Percentiles rank a stretch among this genome's conserved stretches.
Evolutionary conservation across 2,113 vertebrate genomes (phyloP).

Genomic region (Abramis brama): DNA sequence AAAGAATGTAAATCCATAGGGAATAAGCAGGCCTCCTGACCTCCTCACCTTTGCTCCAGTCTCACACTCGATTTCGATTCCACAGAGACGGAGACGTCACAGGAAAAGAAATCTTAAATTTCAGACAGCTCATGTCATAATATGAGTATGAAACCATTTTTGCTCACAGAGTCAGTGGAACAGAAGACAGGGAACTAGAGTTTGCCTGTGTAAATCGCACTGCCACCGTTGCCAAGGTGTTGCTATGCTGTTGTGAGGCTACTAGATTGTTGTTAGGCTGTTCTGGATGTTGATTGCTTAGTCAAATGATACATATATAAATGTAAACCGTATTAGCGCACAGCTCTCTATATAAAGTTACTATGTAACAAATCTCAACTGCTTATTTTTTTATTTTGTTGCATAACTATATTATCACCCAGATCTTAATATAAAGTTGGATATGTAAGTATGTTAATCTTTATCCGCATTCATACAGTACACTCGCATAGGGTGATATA

Average conservation of each 20-base stretch:
- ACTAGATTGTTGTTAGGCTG: neutral
- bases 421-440: too few relatives aligned
- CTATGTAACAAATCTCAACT: too few relatives aligned
- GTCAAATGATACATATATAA: too few relatives aligned
- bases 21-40: constrained; percentile 54
- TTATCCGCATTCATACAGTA: too few relatives aligned
- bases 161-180: neutral
- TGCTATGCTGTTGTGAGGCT: neutral
- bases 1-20: constrained; percentile 63
- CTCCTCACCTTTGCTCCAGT: constrained; percentile 56
- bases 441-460: too few relatives aligned
- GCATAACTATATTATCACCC: too few relatives aligned
- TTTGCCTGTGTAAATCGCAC: neutral
- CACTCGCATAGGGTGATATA: too few relatives aligned
- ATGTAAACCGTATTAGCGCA: too few relatives aligned
- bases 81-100: neutral
- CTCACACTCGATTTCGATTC: constrained; percentile 41
- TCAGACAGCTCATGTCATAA: neutral
- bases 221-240: neutral
- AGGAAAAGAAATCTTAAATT: neutral
- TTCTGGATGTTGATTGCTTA: too few relatives aligned
- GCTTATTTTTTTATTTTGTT: too few relatives aligned
- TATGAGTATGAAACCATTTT: neutral
- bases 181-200: neutral
- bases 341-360: too few relatives aligned